phyloP scores from a whole-genome alignment of 92 coral and sea anemone species.

The Epizoanthus illoricatus region DNA sequence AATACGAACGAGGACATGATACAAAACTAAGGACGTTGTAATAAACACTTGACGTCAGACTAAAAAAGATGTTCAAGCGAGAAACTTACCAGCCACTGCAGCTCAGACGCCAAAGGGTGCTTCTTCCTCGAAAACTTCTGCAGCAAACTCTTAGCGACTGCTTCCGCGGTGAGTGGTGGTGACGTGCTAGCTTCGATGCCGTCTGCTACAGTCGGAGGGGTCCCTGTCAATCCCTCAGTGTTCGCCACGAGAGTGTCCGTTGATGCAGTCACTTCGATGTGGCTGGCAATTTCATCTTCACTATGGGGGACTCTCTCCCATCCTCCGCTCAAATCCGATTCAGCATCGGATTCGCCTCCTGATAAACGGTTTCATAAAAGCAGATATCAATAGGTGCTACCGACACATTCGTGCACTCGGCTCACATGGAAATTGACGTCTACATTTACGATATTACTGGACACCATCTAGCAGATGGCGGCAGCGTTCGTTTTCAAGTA shows the following conservation, averaged over 20 bases:
- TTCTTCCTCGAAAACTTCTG: slow-evolving; percentile 87
- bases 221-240: not conserved
- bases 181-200: slow-evolving; percentile 58
- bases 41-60: no score
- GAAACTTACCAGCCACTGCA: slow-evolving; percentile 82
- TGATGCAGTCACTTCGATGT: slow-evolving; percentile 44
- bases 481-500: no score
- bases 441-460: no score
- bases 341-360: slow-evolving; percentile 26
- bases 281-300: slow-evolving; percentile 36
- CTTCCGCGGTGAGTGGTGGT: slow-evolving; percentile 89
- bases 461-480: no score
- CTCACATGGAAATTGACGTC: no score
- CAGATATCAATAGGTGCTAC: no score
- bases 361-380: not conserved
- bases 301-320: slow-evolving; percentile 69
- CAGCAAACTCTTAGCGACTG: slow-evolving; percentile 86
- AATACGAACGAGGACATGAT: no score
- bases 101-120: slow-evolving; percentile 90
- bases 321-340: slow-evolving; percentile 60
- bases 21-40: no score
- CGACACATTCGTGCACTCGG: no score
- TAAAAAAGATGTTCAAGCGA: not conserved
- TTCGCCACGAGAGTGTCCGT: slow-evolving; percentile 59
- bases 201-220: slow-evolving; percentile 14